Evolutionary conservation across 2,888 invertebrate species (phyloP).

Genomic region (Drosophila prostipennis): DNA sequence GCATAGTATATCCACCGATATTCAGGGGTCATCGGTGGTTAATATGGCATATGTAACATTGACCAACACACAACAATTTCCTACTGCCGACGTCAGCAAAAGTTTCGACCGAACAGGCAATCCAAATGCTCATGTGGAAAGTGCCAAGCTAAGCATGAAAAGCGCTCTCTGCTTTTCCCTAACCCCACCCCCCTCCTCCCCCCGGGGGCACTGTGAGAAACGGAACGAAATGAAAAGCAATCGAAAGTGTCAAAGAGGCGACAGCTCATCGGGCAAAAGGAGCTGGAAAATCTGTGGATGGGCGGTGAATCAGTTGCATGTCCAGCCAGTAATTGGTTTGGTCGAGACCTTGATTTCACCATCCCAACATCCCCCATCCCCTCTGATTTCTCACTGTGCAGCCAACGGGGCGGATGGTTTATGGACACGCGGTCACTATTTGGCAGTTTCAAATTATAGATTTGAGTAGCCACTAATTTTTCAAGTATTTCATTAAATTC

Average conservation of each 20-base stretch:
- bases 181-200: fast-evolving
- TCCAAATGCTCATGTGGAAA: conserved; percentile 40
- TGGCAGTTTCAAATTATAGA: neutral
- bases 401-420: conserved; percentile 4
- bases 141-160: conserved; percentile 66
- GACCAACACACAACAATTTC: conserved; percentile 38
- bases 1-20: neutral
- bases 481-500: neutral
- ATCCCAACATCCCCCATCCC: neutral
- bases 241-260: conserved; percentile 38
- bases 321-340: conserved; percentile 26
- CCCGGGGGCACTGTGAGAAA: conserved; percentile 24
- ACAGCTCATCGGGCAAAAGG: conserved; percentile 3
- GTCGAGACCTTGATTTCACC: conserved; percentile 16
- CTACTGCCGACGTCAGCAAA: conserved; percentile 63
- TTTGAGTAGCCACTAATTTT: neutral
- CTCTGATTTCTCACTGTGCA: neutral
- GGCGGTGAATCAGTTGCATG: conserved; percentile 2
- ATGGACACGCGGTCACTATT: neutral
- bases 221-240: conserved; percentile 25
- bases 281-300: neutral
- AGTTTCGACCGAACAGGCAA: conserved; percentile 42
- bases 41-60: conserved; percentile 52
- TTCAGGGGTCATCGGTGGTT: conserved; percentile 49
- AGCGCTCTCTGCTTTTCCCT: neutral